Conservation (phyloP, 2,113 vertebrate species). For the Pseudorhombus dupliciocellatus region DNA sequence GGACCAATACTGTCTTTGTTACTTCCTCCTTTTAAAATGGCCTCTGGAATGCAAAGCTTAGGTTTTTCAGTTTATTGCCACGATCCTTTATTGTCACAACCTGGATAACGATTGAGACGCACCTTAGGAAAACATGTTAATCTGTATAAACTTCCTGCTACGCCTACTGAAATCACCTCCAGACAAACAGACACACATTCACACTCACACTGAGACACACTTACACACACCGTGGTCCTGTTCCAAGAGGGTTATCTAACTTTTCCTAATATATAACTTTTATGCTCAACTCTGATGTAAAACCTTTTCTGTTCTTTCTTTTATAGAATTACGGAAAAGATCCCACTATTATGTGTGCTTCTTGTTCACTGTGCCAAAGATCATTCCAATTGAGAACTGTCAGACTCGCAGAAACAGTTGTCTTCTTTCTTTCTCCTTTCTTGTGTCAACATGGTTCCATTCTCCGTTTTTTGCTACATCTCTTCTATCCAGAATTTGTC, state of each 20-base stretch:
- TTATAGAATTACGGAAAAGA: conserved; percentile 2
- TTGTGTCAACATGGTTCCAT: no score
- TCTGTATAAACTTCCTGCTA: conserved; percentile 48
- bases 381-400: not conserved
- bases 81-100: conserved; percentile 41
- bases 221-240: conserved; percentile 22
- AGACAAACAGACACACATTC: conserved; percentile 16
- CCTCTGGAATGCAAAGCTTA: conserved; percentile 14
- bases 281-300: not conserved
- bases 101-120: conserved; percentile 46
- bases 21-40: not conserved
- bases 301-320: not conserved
- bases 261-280: not conserved
- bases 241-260: not conserved
- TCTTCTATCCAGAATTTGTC: no score
- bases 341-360: not conserved
- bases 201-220: not conserved
- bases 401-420: not conserved
- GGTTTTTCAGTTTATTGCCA: conserved; percentile 22
- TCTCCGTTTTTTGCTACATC: not conserved
- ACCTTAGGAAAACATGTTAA: conserved; percentile 57
- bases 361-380: not conserved
- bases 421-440: no score
- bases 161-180: conserved; percentile 47
- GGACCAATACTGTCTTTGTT: not conserved